Conservation (phyloP, 2,888 invertebrate species). For the Netelia fuscicornis region DNA sequence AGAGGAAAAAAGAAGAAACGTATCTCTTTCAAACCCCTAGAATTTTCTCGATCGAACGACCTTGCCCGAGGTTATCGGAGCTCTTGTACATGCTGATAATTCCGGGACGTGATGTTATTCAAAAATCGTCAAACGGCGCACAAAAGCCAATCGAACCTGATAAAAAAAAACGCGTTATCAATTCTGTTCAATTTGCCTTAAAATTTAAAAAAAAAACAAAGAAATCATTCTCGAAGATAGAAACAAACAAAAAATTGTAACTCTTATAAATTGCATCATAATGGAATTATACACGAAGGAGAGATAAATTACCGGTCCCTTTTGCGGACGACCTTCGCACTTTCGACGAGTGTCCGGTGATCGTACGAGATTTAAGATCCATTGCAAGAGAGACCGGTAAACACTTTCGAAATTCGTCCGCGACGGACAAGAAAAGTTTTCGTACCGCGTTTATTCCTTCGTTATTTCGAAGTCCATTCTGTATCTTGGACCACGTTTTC, state of each 20-base stretch:
- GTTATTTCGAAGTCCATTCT: no score
- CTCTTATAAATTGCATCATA: no score
- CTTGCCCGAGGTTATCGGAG: slow-evolving; percentile 15
- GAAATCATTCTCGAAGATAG: no score
- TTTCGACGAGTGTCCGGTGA: background rate
- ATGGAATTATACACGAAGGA: background rate
- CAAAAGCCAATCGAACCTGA: no score
- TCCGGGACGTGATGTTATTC: background rate
- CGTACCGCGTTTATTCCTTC: slow-evolving; percentile 5
- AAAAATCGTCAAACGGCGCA: no score
- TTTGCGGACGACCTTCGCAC: slow-evolving; percentile 28
- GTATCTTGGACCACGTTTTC: background rate
- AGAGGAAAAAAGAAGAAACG: background rate
- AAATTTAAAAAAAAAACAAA: no score
- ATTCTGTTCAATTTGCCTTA: no score
- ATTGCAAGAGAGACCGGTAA: slow-evolving; percentile 1
- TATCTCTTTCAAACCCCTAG: background rate
- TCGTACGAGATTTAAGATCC: slow-evolving; percentile 17
- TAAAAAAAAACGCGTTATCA: no score
- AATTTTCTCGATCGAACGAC: slow-evolving; percentile 13
- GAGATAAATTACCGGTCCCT: background rate
- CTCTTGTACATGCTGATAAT: background rate
- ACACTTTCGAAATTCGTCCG: slow-evolving; percentile 39
- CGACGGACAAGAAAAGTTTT: slow-evolving; percentile 23
- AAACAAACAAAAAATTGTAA: no score